These are phyloP conservation scores for Babylonia areolata DNA, from an alignment of 1,140 invertebrate species.

Conservation along the genomic window DNA sequence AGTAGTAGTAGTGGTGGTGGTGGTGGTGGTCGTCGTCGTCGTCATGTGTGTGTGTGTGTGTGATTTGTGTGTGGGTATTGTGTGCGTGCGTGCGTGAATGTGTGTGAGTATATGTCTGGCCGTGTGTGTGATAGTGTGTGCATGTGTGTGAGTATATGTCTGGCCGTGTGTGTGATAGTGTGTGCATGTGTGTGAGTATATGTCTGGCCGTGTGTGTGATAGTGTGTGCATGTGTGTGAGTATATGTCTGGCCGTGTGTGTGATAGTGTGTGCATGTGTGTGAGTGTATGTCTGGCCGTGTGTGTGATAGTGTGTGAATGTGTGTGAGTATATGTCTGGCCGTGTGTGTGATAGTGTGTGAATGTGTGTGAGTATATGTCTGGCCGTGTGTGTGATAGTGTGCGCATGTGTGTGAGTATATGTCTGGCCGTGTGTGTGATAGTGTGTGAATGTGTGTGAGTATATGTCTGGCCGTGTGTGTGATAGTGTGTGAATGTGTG, in stretches of 20 bases:
- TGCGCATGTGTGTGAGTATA: neutral
- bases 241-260: neutral
- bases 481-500: too few relatives aligned
- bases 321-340: neutral
- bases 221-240: neutral
- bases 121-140: neutral
- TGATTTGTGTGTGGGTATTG: neutral
- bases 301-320: neutral
- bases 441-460: neutral
- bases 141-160: neutral
- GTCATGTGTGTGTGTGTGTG: neutral
- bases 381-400: neutral
- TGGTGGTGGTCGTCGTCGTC: neutral
- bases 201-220: neutral
- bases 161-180: constrained; percentile 12
- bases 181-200: neutral
- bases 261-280: neutral
- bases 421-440: too few relatives aligned
- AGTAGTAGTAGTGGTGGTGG: neutral
- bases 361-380: neutral
- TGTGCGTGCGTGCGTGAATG: neutral
- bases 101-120: neutral
- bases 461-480: too few relatives aligned
- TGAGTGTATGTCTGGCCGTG: neutral
- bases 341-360: neutral